phyloP scores from a whole-genome alignment of 2,113 vertebrate species.

The Orycteropus afer region DNA sequence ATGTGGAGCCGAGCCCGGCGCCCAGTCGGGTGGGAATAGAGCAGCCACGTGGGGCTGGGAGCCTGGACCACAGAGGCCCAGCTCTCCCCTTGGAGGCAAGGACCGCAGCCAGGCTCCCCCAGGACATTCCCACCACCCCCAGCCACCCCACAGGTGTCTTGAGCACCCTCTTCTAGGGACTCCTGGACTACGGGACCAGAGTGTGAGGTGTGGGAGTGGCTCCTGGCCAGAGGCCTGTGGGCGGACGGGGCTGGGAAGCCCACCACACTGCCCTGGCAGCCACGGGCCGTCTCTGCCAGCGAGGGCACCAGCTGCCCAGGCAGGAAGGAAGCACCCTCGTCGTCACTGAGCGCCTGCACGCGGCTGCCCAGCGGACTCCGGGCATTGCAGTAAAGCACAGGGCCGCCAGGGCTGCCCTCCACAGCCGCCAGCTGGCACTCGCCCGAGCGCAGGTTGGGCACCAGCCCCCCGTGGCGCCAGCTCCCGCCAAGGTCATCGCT shows the following conservation, averaged over 20 bases:
- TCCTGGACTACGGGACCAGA: rapidly evolving
- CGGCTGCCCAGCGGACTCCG: conserved; percentile 93
- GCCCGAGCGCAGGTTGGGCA: conserved; percentile 91
- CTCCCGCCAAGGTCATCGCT: conserved; percentile 93
- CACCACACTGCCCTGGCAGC: conserved; percentile 94
- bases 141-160: rapidly evolving
- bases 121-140: rapidly evolving
- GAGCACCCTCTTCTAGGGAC: background rate
- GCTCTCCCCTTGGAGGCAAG: rapidly evolving
- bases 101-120: background rate
- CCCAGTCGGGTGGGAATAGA: conserved; percentile 94
- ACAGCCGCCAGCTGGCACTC: conserved; percentile 96
- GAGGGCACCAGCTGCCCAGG: conserved; percentile 91
- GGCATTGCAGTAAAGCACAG: conserved; percentile 93
- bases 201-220: rapidly evolving
- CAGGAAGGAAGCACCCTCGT: conserved; percentile 90
- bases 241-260: conserved; percentile 91
- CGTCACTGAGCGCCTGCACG: conserved; percentile 93
- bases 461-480: conserved; percentile 91
- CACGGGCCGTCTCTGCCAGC: conserved; percentile 90
- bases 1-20: conserved; percentile 89
- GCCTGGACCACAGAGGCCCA: conserved; percentile 55
- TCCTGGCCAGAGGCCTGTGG: rapidly evolving
- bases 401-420: conserved; percentile 89
- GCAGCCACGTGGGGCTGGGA: conserved; percentile 91